Percentiles rank a stretch among this genome's conserved stretches.
Conservation (phyloP, 2,113 vertebrate species). For the Pygoscelis antarcticus region DNA sequence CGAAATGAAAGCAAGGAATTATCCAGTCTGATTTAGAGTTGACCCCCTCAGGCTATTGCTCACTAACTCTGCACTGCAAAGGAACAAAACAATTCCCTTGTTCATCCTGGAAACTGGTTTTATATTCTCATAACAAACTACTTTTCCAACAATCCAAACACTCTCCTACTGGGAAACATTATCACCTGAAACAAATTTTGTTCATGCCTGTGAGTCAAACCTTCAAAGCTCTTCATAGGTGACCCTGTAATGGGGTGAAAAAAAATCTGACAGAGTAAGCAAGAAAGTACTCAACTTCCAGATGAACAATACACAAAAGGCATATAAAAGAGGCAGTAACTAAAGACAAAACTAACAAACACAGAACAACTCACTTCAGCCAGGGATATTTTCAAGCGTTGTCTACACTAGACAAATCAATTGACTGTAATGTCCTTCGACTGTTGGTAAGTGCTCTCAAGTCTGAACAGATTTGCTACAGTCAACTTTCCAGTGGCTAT, state of each 20-base stretch:
- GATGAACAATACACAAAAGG: constrained; percentile 46
- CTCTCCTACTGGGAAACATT: constrained; percentile 46
- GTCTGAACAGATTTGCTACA: background rate
- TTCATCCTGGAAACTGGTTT: constrained; percentile 40
- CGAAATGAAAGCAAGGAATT: background rate
- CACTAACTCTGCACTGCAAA: background rate
- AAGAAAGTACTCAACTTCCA: constrained; percentile 42
- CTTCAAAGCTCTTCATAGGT: constrained; percentile 51
- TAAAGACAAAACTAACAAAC: constrained; percentile 49
- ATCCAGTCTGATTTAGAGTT: background rate
- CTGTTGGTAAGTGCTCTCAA: background rate
- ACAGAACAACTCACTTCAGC: background rate
- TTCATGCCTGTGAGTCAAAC: constrained; percentile 33
- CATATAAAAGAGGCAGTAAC: constrained; percentile 44
- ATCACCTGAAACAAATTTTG: constrained; percentile 52
- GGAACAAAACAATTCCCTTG: constrained; percentile 13
- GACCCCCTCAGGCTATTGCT: background rate
- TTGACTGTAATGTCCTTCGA: background rate
- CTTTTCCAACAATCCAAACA: constrained; percentile 37
- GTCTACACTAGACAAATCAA: background rate
- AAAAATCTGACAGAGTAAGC: constrained; percentile 26
- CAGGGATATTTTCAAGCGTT: background rate
- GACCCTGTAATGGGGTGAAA: constrained; percentile 14
- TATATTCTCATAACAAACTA: constrained; percentile 59
- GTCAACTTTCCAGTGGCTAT: background rate